Conservation (phyloP, 1,140 invertebrate genomes). For the Trachymyrmex cornetzi region DNA sequence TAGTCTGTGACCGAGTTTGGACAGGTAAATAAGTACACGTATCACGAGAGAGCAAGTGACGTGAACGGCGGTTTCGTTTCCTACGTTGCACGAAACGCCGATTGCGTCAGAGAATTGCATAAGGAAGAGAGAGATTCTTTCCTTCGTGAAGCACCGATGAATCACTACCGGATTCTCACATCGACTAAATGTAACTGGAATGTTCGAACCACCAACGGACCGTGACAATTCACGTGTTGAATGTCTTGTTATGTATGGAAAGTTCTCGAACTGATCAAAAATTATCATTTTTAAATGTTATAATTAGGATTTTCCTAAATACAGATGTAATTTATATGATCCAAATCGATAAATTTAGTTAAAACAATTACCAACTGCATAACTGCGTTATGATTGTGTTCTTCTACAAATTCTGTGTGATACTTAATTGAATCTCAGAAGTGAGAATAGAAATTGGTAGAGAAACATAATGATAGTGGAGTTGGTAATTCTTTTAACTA, state of each 20-base stretch:
- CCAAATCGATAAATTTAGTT: neutral
- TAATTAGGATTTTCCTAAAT: too few relatives aligned
- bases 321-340: neutral
- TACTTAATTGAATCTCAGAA: too few relatives aligned
- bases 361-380: neutral
- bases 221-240: neutral
- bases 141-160: constrained; percentile 55
- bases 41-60: constrained; percentile 34
- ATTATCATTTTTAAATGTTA: neutral
- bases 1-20: constrained; percentile 47
- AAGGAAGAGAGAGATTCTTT: constrained; percentile 55
- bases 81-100: constrained; percentile 47
- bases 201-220: neutral
- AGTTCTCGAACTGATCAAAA: neutral
- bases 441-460: too few relatives aligned
- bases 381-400: too few relatives aligned
- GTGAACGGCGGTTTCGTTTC: constrained; percentile 15
- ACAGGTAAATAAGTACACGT: neutral
- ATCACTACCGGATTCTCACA: constrained; percentile 68
- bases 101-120: constrained; percentile 62
- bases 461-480: too few relatives aligned
- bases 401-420: too few relatives aligned
- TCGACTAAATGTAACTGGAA: constrained; percentile 44
- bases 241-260: neutral
- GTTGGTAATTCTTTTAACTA: too few relatives aligned